phyloP scores from a whole-genome alignment of 2,113 vertebrate species.

The Rhynchopsitta pachyrhyncha region DNA sequence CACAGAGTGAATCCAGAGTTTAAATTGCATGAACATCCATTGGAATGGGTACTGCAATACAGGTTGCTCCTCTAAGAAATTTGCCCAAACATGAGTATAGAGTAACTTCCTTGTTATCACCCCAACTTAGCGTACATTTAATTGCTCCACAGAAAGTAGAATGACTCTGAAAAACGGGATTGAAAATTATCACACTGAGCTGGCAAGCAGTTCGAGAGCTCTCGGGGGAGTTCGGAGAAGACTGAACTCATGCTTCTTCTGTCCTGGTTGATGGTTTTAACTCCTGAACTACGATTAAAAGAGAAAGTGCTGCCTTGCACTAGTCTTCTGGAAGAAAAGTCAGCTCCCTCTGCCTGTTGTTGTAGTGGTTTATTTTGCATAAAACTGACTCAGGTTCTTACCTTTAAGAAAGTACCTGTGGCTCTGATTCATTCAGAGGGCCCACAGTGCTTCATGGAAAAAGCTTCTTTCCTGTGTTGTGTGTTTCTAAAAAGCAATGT shows the following conservation, averaged over 20 bases:
- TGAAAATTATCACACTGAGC: background rate
- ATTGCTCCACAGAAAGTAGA: background rate
- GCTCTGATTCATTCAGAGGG: background rate
- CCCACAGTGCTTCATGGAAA: background rate
- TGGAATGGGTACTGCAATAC: background rate
- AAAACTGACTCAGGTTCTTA: background rate
- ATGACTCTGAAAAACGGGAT: background rate
- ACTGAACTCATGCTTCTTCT: background rate
- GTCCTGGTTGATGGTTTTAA: background rate
- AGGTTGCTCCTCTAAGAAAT: background rate
- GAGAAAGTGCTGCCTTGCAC: background rate
- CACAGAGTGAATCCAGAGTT: background rate
- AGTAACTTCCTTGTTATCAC: background rate
- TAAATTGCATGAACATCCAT: background rate
- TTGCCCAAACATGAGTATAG: fast-evolving
- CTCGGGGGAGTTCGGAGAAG: background rate
- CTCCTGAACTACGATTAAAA: background rate
- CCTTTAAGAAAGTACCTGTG: background rate
- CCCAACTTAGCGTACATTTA: background rate
- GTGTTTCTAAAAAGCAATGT: background rate
- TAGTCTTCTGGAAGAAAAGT: background rate
- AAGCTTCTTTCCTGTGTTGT: background rate
- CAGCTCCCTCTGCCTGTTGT: background rate
- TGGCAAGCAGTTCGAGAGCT: background rate
- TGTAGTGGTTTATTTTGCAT: background rate